phyloP scores from a whole-genome alignment of 1,140 invertebrate species.

The Halictus rubicundus region DNA sequence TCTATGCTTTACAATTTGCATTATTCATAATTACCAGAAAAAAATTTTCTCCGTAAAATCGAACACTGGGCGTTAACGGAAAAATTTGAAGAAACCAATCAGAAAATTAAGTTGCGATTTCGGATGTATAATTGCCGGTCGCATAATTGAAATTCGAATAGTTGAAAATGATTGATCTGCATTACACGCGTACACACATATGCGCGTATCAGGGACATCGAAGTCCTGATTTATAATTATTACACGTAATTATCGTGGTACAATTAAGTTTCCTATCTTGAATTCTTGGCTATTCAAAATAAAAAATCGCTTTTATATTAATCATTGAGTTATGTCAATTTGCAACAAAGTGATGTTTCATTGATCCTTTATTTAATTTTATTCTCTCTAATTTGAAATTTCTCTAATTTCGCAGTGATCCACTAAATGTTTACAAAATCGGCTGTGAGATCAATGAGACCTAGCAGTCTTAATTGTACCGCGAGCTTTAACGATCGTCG shows the following conservation, averaged over 20 bases:
- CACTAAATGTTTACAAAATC: neutral
- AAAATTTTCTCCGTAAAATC: too few relatives aligned
- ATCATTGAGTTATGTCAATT: too few relatives aligned
- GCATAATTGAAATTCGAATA: neutral
- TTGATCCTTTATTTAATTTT: neutral
- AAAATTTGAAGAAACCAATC: too few relatives aligned
- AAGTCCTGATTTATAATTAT: neutral
- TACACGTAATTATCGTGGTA: conserved; percentile 19
- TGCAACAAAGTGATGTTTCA: neutral
- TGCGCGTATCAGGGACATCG: conserved; percentile 3
- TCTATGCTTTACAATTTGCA: too few relatives aligned
- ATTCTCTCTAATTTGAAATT: neutral
- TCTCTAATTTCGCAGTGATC: neutral
- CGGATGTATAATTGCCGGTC: neutral
- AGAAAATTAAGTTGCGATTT: neutral
- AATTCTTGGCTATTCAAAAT: too few relatives aligned
- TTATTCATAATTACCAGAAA: too few relatives aligned
- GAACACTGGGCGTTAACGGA: too few relatives aligned
- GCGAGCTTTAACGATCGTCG: neutral
- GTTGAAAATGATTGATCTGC: neutral
- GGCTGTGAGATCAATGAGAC: neutral
- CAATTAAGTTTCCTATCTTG: conserved; percentile 6
- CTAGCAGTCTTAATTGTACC: conserved; percentile 5
- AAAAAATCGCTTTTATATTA: too few relatives aligned
- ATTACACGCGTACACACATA: conserved; percentile 27